Evolutionary conservation across 1,140 invertebrate species (phyloP).

Genomic region (Solenopsis invicta): DNA sequence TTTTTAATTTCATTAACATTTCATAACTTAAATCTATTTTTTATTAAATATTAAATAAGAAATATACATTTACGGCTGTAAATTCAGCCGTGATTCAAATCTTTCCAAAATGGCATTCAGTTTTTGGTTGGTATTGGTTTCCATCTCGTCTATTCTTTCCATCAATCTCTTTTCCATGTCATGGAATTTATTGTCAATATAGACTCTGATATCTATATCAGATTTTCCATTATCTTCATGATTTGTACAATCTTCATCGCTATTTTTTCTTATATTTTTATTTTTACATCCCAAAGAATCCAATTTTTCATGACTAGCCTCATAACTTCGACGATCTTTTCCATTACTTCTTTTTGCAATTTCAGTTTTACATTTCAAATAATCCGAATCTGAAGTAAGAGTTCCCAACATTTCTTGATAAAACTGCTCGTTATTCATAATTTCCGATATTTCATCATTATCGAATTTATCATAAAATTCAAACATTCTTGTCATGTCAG

Average conservation of each 20-base stretch:
- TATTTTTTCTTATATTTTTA: constrained; percentile 33
- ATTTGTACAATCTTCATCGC: not conserved
- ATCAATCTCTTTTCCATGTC: constrained; percentile 82
- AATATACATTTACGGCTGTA: constrained; percentile 42
- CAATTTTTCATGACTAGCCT: not conserved
- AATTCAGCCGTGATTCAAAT: constrained; percentile 56
- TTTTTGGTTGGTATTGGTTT: constrained; percentile 80
- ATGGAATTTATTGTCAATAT: constrained; percentile 82
- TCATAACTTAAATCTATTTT: not conserved
- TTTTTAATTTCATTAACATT: constrained; percentile 5
- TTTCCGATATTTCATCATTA: constrained; percentile 21
- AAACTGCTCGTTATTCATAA: constrained; percentile 63
- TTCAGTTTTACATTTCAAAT: constrained; percentile 29
- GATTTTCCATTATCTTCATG: constrained; percentile 21
- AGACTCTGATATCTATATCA: constrained; percentile 71
- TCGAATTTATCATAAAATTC: constrained; percentile 60
- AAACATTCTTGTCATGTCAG: constrained; percentile 69
- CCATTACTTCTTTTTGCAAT: constrained; percentile 36
- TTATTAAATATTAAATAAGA: constrained; percentile 18
- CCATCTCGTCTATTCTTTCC: constrained; percentile 78
- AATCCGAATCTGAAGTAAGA: constrained; percentile 44
- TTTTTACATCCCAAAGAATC: constrained; percentile 35
- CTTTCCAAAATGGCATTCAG: constrained; percentile 80
- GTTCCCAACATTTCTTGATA: constrained; percentile 62
- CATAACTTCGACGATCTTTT: not conserved